Evolutionary conservation across 2,113 vertebrate species (phyloP), one percentile per base, ranked within the genome.

Genomic region (Anoura caudifer): DNA sequence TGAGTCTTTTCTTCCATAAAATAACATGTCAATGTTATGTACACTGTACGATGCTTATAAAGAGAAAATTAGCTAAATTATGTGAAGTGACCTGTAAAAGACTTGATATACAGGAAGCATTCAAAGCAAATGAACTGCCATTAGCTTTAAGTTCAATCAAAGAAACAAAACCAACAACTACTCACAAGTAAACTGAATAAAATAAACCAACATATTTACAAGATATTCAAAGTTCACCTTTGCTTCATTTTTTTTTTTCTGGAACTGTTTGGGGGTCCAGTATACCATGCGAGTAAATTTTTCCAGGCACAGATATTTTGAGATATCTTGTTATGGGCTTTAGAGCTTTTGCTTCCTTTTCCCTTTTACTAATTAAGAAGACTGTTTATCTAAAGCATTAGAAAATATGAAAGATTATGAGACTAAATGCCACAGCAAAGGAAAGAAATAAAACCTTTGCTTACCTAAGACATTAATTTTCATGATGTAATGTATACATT

Each of bases 71-170:
- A 73, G 17, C 10, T 88, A 70, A 76, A 43, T n/a, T 81, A 90
- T 77, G 54, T 77, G 54, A 92, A 45, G 16, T 73, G 31, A 9
- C n/a, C 61, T 85, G 5, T 52, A 50, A 90, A 59, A 85, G 38
- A 12, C 26, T 94, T 75, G 67, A 67, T 95, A 22, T 22, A n/a
- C 20, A 92, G 22, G 61, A 95, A 79, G 3, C 17, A 36, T 47
- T 89, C 45, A 94, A 87, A 76, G 47, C 11, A 80, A 89, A 17
- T 47, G 38, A 59, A 5, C 50, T 82, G 15, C n/a, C 36, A 43
- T 91, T 94, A 83, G 45, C 54, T 95, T 94, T 73, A 63, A 83
- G 14, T 91, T 91, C 47, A 95, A 43, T 41, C 76, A 87, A 31
- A 67, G 43, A 93, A 73, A 80, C 56, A 52, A 97, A 95, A 82